A percentile compares a stretch with the other conserved stretches of the same genome.
These are phyloP conservation scores for Cygnus atratus DNA, from an alignment of 2,113 vertebrate genomes.

Conservation along the genomic window DNA sequence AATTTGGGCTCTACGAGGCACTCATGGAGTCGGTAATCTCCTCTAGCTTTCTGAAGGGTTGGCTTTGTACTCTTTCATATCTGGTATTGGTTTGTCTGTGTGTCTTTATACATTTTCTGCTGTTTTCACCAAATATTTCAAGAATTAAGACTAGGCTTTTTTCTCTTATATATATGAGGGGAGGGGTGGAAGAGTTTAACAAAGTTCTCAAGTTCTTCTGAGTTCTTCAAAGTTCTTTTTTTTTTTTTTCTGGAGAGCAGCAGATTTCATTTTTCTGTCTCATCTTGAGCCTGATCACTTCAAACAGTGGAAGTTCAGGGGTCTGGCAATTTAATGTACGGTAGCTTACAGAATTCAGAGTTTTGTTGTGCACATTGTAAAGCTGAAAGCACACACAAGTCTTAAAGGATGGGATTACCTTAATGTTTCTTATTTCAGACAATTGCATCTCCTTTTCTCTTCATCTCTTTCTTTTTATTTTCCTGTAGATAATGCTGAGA, in stretches of 20 bases:
- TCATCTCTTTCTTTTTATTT: neutral
- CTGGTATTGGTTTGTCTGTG: rapidly evolving
- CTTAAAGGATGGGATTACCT: neutral
- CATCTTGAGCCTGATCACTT: neutral
- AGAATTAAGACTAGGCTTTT: neutral
- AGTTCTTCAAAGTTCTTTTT: neutral
- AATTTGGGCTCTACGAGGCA: neutral
- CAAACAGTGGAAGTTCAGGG: neutral
- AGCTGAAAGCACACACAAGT: neutral
- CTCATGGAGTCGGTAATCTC: neutral
- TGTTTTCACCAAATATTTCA: neutral
- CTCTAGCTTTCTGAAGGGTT: neutral
- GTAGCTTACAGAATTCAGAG: neutral
- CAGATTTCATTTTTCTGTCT: neutral
- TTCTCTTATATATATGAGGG: neutral
- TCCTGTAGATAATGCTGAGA: neutral
- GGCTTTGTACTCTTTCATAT: neutral
- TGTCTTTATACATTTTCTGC: neutral
- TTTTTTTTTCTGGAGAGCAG: neutral
- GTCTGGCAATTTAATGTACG: neutral
- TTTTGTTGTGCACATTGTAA: neutral
- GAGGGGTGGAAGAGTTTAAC: neutral
- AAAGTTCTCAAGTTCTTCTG: neutral
- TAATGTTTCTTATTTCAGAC: neutral
- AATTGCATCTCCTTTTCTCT: neutral